A percentile compares a stretch with the other conserved stretches of the same genome.
Evolutionary conservation across 2,888 invertebrate genomes (phyloP).

Genomic region (Mantis religiosa): DNA sequence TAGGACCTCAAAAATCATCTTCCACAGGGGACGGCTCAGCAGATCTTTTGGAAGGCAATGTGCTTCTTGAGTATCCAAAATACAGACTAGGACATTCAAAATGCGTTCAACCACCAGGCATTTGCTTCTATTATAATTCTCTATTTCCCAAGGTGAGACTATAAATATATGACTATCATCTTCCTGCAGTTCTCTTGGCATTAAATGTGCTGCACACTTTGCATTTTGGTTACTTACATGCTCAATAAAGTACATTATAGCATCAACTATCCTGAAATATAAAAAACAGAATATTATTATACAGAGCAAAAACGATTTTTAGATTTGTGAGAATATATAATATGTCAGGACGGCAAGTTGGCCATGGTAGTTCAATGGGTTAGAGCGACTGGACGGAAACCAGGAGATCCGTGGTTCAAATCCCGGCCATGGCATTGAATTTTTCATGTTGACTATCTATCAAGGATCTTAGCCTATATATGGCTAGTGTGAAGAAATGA

Average conservation of each 20-base stretch:
- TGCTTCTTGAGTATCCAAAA: background rate
- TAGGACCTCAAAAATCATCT: constrained; percentile 5
- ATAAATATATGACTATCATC: background rate
- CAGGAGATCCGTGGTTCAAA: too few relatives aligned
- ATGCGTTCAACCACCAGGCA: background rate
- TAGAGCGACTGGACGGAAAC: too few relatives aligned
- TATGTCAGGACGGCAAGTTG: too few relatives aligned
- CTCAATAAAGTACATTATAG: background rate
- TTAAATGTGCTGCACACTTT: background rate
- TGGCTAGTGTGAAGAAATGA: too few relatives aligned
- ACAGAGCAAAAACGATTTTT: too few relatives aligned
- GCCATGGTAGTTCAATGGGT: too few relatives aligned
- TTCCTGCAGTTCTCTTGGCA: background rate
- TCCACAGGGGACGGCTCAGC: background rate
- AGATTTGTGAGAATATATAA: too few relatives aligned
- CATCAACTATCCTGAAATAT: constrained; percentile 13
- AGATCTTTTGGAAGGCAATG: background rate
- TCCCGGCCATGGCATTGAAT: too few relatives aligned
- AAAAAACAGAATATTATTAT: background rate
- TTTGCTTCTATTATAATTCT: constrained; percentile 6
- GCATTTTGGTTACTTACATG: background rate
- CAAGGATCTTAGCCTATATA: too few relatives aligned
- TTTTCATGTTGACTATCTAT: too few relatives aligned
- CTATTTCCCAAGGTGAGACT: constrained; percentile 1
- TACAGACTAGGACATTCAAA: background rate